Evolutionary conservation across 2,113 vertebrate species (phyloP).

Genomic region (Jacana jacana): DNA sequence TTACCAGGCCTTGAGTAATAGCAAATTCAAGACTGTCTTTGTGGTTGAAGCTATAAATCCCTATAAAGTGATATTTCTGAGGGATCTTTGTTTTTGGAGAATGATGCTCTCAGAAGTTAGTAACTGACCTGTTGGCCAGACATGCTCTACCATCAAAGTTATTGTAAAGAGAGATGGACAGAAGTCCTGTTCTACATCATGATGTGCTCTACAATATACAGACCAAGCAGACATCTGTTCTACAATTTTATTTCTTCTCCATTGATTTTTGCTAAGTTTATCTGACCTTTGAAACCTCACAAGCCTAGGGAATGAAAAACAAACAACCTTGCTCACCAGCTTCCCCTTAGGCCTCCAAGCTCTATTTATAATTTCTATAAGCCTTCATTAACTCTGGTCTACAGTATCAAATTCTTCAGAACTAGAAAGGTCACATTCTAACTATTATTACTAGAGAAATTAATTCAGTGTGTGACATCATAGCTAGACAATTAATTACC

Average conservation of each 20-base stretch:
- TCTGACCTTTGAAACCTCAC: not conserved
- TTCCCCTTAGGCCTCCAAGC: not conserved
- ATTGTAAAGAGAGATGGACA: not conserved
- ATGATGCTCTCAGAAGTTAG: not conserved
- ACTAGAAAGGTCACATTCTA: constrained; percentile 48
- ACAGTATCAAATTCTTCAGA: constrained; percentile 37
- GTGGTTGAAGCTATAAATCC: not conserved
- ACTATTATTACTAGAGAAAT: constrained; percentile 40
- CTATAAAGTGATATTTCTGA: not conserved
- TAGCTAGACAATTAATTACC: constrained; percentile 27
- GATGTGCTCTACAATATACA: not conserved
- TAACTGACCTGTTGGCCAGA: not conserved
- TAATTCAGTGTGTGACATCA: constrained; percentile 38
- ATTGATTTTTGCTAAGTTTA: not conserved
- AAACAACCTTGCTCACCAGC: not conserved
- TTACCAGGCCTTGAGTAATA: not conserved
- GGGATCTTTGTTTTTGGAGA: not conserved
- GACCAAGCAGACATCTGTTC: not conserved
- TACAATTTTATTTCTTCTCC: not conserved
- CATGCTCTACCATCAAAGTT: not conserved
- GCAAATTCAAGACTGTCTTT: not conserved
- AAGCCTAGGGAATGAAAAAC: not conserved
- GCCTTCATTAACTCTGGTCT: not conserved
- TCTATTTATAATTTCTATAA: constrained; percentile 51
- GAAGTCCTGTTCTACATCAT: not conserved